Conservation (phyloP, 1,140 invertebrate genomes). For the Lutraria rhynchaena region DNA sequence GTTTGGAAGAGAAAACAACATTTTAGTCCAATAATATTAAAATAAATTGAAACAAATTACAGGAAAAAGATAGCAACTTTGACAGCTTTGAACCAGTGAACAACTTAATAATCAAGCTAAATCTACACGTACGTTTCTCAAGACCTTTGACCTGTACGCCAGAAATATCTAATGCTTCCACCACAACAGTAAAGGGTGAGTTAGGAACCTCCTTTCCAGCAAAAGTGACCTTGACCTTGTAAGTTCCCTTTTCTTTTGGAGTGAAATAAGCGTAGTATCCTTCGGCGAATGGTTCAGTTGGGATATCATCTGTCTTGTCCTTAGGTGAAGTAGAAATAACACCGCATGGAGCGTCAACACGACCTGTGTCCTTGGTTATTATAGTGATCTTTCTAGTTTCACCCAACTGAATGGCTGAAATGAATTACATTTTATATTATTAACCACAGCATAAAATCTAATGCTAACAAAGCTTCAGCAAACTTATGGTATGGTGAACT, state of each 20-base stretch:
- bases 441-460: too few species aligned
- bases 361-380: slow-evolving; percentile 87
- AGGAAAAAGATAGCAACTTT: background rate
- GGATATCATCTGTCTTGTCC: slow-evolving; percentile 85
- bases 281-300: slow-evolving; percentile 85
- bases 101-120: too few species aligned
- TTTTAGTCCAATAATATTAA: too few species aligned
- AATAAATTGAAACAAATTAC: too few species aligned
- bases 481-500: too few species aligned
- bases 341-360: slow-evolving; percentile 87
- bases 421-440: too few species aligned
- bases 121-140: slow-evolving; percentile 73
- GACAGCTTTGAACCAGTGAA: background rate
- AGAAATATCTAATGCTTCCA: slow-evolving; percentile 70
- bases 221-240: slow-evolving; percentile 87
- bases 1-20: too few species aligned
- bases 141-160: slow-evolving; percentile 86
- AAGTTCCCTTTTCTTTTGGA: slow-evolving; percentile 90
- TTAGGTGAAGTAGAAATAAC: slow-evolving; percentile 79
- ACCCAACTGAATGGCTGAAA: slow-evolving; percentile 74
- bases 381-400: slow-evolving; percentile 90
- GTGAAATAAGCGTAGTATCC: slow-evolving; percentile 92
- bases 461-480: too few species aligned
- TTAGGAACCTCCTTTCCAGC: slow-evolving; percentile 91
- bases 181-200: slow-evolving; percentile 87